Evolutionary conservation across 2,113 vertebrate genomes (phyloP).

Genomic region (Corythaeola cristata): DNA sequence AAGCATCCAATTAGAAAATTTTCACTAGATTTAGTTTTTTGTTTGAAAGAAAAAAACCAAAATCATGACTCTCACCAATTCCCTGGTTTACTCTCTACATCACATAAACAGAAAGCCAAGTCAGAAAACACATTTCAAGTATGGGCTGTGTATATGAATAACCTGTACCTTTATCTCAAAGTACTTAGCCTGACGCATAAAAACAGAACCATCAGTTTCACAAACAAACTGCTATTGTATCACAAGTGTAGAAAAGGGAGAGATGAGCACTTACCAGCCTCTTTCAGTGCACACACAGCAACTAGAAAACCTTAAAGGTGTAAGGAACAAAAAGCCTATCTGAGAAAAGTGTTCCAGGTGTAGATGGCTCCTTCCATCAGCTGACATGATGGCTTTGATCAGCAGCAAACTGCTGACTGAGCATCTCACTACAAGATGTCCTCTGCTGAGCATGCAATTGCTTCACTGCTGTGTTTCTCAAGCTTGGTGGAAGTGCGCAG

Average conservation of each 20-base stretch:
- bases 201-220: neutral
- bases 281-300: neutral
- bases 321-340: neutral
- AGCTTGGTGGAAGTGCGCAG: rapidly evolving
- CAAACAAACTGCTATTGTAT: neutral
- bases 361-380: neutral
- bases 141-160: neutral
- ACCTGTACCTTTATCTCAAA: neutral
- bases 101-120: neutral
- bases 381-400: neutral
- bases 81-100: neutral
- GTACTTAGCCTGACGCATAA: neutral
- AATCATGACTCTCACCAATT: neutral
- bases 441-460: neutral
- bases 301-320: neutral
- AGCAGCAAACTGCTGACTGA: neutral
- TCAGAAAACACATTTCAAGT: neutral
- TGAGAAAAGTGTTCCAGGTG: neutral
- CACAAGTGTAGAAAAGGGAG: neutral
- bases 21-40: neutral
- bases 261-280: neutral
- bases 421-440: neutral
- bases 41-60: neutral
- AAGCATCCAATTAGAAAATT: neutral
- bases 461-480: neutral